Evolutionary conservation across 2,113 vertebrate species (phyloP).

Genomic region (Cricetomys ansorgei): DNA sequence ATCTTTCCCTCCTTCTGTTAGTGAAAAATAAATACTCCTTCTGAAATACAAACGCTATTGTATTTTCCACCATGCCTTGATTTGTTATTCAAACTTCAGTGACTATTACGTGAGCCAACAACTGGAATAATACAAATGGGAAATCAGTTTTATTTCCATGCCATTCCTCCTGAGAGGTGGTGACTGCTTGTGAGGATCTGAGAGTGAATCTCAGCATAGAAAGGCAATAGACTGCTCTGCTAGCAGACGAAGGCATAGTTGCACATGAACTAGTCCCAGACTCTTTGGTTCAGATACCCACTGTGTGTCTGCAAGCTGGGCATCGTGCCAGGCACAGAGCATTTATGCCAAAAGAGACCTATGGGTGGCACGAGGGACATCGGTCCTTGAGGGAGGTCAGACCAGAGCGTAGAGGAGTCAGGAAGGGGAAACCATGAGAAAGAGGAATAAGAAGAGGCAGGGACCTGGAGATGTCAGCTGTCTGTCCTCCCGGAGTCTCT

Average conservation of each 20-base stretch:
- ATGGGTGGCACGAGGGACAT: background rate
- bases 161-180: background rate
- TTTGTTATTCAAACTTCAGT: background rate
- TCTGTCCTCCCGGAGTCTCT: background rate
- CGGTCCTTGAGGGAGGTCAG: background rate
- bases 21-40: constrained; percentile 4
- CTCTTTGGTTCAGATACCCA: background rate
- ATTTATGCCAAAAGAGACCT: background rate
- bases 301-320: background rate
- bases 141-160: background rate
- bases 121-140: background rate
- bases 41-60: background rate
- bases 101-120: background rate
- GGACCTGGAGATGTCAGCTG: background rate
- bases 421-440: background rate
- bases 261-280: fast-evolving
- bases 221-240: background rate
- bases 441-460: background rate
- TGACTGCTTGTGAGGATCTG: background rate
- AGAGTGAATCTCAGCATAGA: background rate
- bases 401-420: background rate
- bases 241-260: background rate
- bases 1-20: background rate
- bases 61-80: background rate
- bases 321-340: too few relatives aligned